phyloP scores from a whole-genome alignment of 2,113 vertebrate genomes.

The Rhea americana region DNA sequence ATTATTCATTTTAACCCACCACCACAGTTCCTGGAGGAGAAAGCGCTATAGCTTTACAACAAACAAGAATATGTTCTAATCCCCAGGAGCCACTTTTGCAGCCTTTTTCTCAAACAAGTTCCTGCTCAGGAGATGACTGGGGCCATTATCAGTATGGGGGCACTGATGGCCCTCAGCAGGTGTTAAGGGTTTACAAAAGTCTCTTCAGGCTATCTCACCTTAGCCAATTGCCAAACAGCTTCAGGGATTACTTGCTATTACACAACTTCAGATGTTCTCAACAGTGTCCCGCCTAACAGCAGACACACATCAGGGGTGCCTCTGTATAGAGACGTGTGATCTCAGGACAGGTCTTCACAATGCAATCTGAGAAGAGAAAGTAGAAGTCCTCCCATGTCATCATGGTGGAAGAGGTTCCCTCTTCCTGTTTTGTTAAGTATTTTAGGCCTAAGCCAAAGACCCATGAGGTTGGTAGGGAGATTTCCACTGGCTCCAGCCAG shows the following conservation, averaged over 20 bases:
- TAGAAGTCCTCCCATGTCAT: not conserved
- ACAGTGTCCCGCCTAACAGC: not conserved
- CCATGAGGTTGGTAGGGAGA: not conserved
- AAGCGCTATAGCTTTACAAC: not conserved
- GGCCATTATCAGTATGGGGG: no score
- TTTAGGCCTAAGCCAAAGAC: not conserved
- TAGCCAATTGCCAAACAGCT: not conserved
- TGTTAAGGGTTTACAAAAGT: not conserved
- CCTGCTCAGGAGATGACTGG: not conserved
- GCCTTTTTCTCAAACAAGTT: not conserved
- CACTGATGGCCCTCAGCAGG: not conserved
- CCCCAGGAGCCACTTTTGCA: not conserved
- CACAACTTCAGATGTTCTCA: not conserved
- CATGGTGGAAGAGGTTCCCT: not conserved
- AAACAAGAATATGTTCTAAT: not conserved
- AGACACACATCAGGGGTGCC: rapidly evolving
- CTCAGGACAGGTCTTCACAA: not conserved
- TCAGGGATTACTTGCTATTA: not conserved
- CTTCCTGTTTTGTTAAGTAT: not conserved
- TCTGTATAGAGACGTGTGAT: not conserved
- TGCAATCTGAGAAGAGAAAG: not conserved
- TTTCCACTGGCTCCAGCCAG: not conserved
- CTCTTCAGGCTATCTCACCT: not conserved
- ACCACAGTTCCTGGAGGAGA: not conserved
- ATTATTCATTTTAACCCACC: slow-evolving; percentile 13